phyloP scores from a whole-genome alignment of 2,797 vertebrate genomes.

The Etheostoma nigrum region DNA sequence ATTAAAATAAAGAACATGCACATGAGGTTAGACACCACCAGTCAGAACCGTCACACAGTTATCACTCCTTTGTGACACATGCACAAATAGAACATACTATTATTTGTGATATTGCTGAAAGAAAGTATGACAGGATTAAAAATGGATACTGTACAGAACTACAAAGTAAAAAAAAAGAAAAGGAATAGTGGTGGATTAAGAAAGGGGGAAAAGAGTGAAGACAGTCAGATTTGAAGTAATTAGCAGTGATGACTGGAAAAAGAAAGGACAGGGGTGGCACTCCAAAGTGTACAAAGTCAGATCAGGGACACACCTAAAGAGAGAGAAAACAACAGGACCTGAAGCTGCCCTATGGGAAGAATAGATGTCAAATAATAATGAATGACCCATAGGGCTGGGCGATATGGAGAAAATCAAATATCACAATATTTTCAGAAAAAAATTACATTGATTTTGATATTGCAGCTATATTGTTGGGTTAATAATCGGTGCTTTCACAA shows the following conservation, averaged over 20 bases:
- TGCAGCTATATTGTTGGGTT: too few relatives aligned
- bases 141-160: constrained; percentile 25
- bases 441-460: too few relatives aligned
- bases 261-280: constrained; percentile 23
- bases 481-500: too few relatives aligned
- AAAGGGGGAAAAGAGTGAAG: neutral
- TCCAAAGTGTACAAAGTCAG: constrained; percentile 18
- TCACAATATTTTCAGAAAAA: too few relatives aligned
- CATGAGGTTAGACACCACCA: constrained; percentile 35
- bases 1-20: constrained; percentile 23
- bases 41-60: constrained; percentile 23
- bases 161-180: neutral
- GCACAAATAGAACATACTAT: constrained; percentile 34
- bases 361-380: neutral
- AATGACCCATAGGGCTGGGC: too few relatives aligned
- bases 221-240: constrained; percentile 18
- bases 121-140: constrained; percentile 54
- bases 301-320: constrained; percentile 47
- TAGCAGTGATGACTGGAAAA: constrained; percentile 23
- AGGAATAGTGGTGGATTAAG: constrained; percentile 16
- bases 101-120: constrained; percentile 53
- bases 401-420: too few relatives aligned
- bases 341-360: constrained; percentile 47
- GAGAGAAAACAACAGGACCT: constrained; percentile 45
- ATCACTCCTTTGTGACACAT: constrained; percentile 43